These are phyloP conservation scores for Trichogramma pretiosum DNA, from an alignment of 1,140 invertebrate species.

Conservation along the genomic window DNA sequence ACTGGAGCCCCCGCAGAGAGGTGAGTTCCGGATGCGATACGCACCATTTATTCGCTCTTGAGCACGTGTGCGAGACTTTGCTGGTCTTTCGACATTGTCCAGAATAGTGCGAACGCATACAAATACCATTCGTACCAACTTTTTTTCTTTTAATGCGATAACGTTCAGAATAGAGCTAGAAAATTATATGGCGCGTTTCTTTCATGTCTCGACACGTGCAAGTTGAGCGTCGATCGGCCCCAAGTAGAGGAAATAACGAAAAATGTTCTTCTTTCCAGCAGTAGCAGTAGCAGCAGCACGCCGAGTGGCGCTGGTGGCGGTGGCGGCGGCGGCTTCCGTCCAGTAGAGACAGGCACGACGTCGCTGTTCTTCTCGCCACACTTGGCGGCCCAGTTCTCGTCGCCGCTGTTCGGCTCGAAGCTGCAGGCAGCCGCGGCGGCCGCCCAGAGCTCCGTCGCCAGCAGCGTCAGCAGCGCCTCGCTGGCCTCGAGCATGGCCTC, in stretches of 20 bases:
- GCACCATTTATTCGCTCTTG: slow-evolving; percentile 38
- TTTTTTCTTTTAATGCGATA: too few species aligned
- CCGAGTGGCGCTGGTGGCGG: slow-evolving; percentile 41
- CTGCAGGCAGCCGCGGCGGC: slow-evolving; percentile 30
- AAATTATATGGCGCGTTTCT: too few species aligned
- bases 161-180: too few species aligned
- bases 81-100: too few species aligned
- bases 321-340: slow-evolving; percentile 55
- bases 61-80: slow-evolving; percentile 24
- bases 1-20: slow-evolving; percentile 38
- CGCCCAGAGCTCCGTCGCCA: slow-evolving; percentile 33
- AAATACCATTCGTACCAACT: too few species aligned
- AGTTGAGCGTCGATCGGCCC: too few species aligned
- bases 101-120: too few species aligned
- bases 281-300: too few species aligned
- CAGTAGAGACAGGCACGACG: slow-evolving; percentile 46
- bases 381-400: slow-evolving; percentile 65
- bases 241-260: slow-evolving; percentile 2
- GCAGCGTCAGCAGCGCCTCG: slow-evolving; percentile 30
- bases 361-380: slow-evolving; percentile 74
- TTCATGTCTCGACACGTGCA: too few species aligned
- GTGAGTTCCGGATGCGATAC: slow-evolving; percentile 35
- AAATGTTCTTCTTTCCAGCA: slow-evolving; percentile 1
- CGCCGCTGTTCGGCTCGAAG: slow-evolving; percentile 62
- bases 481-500: slow-evolving; percentile 29